phyloP scores from a whole-genome alignment of 2,888 invertebrate genomes.

The Drosophila mulleri region DNA sequence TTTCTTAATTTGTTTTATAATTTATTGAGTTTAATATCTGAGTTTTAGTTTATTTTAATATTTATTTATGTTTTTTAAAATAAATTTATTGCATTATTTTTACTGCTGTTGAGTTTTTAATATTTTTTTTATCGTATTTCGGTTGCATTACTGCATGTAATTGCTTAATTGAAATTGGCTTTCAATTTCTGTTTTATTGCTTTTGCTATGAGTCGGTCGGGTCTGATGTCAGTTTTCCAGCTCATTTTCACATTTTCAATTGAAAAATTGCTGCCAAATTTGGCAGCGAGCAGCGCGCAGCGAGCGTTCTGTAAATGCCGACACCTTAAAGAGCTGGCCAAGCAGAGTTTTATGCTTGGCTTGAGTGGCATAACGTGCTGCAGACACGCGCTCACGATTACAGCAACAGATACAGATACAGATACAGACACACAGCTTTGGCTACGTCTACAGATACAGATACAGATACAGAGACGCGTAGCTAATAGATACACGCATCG shows the following conservation, averaged over 20 bases:
- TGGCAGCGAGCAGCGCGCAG: slow-evolving; percentile 31
- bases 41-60: neutral
- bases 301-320: slow-evolving; percentile 35
- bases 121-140: slow-evolving; percentile 8
- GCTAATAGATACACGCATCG: slow-evolving; percentile 42
- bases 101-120: neutral
- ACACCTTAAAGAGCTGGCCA: slow-evolving; percentile 47
- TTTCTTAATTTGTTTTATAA: neutral
- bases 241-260: slow-evolving; percentile 50
- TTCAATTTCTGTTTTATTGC: slow-evolving; percentile 23
- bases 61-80: neutral
- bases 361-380: slow-evolving; percentile 31
- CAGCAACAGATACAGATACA: slow-evolving; percentile 22
- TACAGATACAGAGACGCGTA: neutral
- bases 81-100: neutral
- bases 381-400: slow-evolving; percentile 68
- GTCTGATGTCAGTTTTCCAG: slow-evolving; percentile 44
- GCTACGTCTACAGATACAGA: slow-evolving; percentile 28
- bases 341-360: slow-evolving; percentile 11
- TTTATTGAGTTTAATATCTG: neutral
- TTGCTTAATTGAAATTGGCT: slow-evolving; percentile 40
- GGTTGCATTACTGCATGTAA: slow-evolving; percentile 18
- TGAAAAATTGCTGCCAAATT: slow-evolving; percentile 67
- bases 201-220: slow-evolving; percentile 24
- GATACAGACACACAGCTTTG: slow-evolving; percentile 30